Conservation (phyloP, 2,888 invertebrate genomes). For the Cacoxenus indagator region DNA sequence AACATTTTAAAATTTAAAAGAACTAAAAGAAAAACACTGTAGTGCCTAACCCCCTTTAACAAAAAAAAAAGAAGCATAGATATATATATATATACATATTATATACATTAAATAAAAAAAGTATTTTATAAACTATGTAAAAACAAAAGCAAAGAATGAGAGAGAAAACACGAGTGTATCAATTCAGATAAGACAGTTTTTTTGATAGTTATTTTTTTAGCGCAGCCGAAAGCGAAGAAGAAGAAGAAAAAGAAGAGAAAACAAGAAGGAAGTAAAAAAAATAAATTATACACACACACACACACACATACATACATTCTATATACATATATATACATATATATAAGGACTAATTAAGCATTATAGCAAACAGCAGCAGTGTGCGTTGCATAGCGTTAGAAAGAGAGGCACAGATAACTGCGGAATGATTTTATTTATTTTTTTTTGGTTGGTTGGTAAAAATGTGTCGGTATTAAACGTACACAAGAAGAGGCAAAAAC, state of each 20-base stretch:
- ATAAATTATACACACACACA: background rate
- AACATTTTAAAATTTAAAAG: background rate
- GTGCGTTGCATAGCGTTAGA: background rate
- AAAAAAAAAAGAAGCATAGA: slow-evolving; percentile 32
- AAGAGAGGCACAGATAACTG: slow-evolving; percentile 37
- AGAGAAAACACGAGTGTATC: no score
- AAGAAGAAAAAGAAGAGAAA: slow-evolving; percentile 24
- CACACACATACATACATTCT: slow-evolving; percentile 43
- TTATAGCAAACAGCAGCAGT: slow-evolving; percentile 35
- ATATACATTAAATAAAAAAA: slow-evolving; percentile 50
- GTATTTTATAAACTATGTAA: slow-evolving; percentile 19
- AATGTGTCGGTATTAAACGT: no score
- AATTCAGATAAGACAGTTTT: no score
- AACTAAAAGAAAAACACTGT: slow-evolving; percentile 53
- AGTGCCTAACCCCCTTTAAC: slow-evolving; percentile 67
- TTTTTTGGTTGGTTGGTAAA: no score
- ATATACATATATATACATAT: slow-evolving; percentile 41
- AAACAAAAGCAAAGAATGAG: slow-evolving; percentile 34
- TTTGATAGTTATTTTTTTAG: background rate
- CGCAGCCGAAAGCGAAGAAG: slow-evolving; percentile 26
- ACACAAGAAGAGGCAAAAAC: no score
- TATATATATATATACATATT: slow-evolving; percentile 38
- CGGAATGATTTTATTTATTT: no score
- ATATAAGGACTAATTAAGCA: slow-evolving; percentile 35
- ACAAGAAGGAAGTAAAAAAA: background rate